Percentiles rank a stretch among this genome's conserved stretches.
Evolutionary conservation across 2,797 vertebrate genomes (phyloP).

Genomic region (Limosa lapponica): DNA sequence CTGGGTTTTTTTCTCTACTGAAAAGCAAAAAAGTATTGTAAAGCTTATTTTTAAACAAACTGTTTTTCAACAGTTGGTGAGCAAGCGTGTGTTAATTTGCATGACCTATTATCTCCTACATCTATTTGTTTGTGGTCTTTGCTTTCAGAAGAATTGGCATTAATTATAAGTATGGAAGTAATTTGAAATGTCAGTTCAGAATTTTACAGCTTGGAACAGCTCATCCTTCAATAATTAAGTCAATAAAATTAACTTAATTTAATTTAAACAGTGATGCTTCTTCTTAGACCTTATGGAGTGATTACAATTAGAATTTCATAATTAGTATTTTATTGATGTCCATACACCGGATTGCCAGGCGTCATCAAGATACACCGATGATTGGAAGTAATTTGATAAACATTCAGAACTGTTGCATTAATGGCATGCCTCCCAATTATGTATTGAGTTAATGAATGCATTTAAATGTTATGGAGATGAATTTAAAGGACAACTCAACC

Average conservation of each 20-base stretch:
- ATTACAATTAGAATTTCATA: conserved; percentile 78
- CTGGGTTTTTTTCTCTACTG: background rate
- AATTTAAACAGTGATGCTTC: conserved; percentile 69
- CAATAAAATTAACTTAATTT: conserved; percentile 79
- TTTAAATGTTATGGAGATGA: conserved; percentile 69
- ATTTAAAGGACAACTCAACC: conserved; percentile 75
- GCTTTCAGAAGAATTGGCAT: conserved; percentile 63
- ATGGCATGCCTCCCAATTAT: conserved; percentile 73
- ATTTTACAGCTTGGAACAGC: conserved; percentile 68
- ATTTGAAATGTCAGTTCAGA: conserved; percentile 75
- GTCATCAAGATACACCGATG: conserved; percentile 62
- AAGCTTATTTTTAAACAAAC: background rate
- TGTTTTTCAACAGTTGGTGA: conserved; percentile 4
- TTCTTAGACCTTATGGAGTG: conserved; percentile 65
- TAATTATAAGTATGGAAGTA: conserved; percentile 66
- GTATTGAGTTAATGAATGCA: conserved; percentile 75
- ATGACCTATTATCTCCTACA: conserved; percentile 51
- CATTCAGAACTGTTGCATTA: conserved; percentile 74
- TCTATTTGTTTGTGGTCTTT: conserved; percentile 51
- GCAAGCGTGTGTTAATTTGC: background rate
- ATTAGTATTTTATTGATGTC: conserved; percentile 79
- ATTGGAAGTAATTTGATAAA: conserved; percentile 77
- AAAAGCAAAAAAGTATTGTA: background rate
- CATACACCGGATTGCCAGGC: conserved; percentile 39
- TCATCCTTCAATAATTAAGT: conserved; percentile 78